Percentiles rank a stretch among this genome's conserved stretches.
These are phyloP conservation scores for Enteromius anoplus DNA, from an alignment of 2,797 vertebrate species.

Conservation along the genomic window DNA sequence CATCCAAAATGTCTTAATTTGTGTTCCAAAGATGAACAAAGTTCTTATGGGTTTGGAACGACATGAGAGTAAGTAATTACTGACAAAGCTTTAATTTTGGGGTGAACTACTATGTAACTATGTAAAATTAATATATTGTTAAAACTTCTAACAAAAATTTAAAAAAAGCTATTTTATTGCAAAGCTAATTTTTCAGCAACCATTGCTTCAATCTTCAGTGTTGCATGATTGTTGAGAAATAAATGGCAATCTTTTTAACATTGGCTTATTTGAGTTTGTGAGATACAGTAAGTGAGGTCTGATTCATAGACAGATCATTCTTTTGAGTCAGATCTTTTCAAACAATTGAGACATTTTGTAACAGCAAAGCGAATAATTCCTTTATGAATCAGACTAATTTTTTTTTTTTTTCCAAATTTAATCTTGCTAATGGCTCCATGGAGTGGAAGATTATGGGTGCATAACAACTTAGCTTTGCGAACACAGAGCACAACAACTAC, in stretches of 20 bases:
- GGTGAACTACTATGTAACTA: too few relatives aligned
- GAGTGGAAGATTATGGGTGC: background rate
- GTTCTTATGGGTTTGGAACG: too few relatives aligned
- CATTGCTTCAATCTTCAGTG: background rate
- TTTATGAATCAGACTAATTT: background rate
- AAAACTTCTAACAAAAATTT: background rate
- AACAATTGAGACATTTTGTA: background rate
- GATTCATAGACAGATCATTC: background rate
- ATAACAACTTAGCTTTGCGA: background rate
- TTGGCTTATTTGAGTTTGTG: background rate
- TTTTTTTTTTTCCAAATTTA: background rate
- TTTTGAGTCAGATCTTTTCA: background rate
- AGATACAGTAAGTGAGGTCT: background rate
- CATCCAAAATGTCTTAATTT: too few relatives aligned
- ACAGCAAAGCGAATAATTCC: background rate
- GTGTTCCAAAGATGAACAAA: too few relatives aligned
- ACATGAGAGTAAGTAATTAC: too few relatives aligned
- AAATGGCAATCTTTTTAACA: background rate
- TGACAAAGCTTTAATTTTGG: too few relatives aligned
- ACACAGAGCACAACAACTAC: background rate
- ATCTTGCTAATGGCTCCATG: background rate
- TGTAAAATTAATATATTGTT: background rate
- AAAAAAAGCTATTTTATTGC: background rate
- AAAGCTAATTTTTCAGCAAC: background rate
- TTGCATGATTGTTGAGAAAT: background rate